phyloP scores from a whole-genome alignment of 2,888 invertebrate genomes.

The Shargacucullia verbasci region DNA sequence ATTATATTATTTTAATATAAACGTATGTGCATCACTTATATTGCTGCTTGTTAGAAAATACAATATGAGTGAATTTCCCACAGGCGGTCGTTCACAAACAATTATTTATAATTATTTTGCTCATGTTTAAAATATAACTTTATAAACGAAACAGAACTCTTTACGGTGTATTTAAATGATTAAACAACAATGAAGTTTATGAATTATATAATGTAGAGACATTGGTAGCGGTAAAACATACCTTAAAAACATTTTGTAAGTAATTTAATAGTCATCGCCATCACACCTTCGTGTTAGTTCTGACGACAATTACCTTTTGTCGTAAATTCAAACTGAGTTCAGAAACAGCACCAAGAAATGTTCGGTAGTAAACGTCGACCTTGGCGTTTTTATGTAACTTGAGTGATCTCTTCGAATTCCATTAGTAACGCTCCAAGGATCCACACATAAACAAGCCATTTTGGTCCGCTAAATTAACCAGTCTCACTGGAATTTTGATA shows the following conservation, averaged over 20 bases:
- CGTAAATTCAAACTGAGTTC: constrained; percentile 40
- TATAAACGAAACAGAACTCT: too few relatives aligned
- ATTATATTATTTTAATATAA: constrained; percentile 24
- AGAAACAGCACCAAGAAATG: constrained; percentile 41
- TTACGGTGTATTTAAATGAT: too few relatives aligned
- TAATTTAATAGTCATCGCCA: too few relatives aligned
- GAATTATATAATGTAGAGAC: too few relatives aligned
- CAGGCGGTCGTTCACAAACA: constrained; percentile 27
- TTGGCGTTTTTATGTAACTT: constrained; percentile 61
- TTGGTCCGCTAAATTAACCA: constrained; percentile 27
- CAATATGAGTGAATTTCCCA: constrained; percentile 24
- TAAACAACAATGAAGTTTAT: background rate
- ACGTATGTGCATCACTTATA: constrained; percentile 20
- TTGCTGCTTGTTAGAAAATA: constrained; percentile 32
- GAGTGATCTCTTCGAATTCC: constrained; percentile 58
- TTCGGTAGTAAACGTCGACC: constrained; percentile 47
- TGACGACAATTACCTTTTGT: constrained; percentile 22
- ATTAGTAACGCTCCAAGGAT: constrained; percentile 61
- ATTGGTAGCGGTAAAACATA: too few relatives aligned
- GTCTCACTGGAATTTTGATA: constrained; percentile 22
- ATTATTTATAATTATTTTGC: constrained; percentile 23
- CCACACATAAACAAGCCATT: constrained; percentile 27
- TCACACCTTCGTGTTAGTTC: background rate
- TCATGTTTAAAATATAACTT: constrained; percentile 21
- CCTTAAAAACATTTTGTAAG: too few relatives aligned